Conservation (phyloP, 2,888 invertebrate genomes). For the Germaria angustata region DNA sequence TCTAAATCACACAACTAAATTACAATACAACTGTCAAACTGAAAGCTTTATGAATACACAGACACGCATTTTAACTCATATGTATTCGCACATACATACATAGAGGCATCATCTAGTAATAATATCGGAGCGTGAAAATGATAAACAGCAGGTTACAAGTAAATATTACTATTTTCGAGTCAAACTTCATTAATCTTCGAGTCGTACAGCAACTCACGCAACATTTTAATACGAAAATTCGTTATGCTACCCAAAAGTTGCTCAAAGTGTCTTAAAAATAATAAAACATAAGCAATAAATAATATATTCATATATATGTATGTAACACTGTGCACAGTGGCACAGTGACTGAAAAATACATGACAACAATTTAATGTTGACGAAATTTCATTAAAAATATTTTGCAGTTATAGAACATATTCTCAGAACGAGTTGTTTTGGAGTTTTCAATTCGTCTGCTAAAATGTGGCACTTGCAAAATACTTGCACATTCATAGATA, state of each 20-base stretch:
- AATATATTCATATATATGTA: too few species aligned
- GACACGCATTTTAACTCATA: not conserved
- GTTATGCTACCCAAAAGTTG: slow-evolving; percentile 56
- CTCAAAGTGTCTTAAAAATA: slow-evolving; percentile 10
- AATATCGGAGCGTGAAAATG: slow-evolving; percentile 60
- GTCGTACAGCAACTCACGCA: slow-evolving; percentile 26
- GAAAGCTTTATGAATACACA: not conserved
- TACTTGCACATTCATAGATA: too few species aligned
- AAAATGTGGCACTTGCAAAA: too few species aligned
- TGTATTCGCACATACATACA: not conserved
- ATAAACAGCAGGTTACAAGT: slow-evolving; percentile 60
- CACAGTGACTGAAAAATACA: too few species aligned
- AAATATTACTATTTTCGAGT: slow-evolving; percentile 53
- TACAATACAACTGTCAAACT: slow-evolving; percentile 28
- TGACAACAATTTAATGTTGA: too few species aligned
- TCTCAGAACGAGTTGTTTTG: too few species aligned
- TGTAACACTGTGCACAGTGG: slow-evolving; percentile 6
- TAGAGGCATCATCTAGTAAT: slow-evolving; percentile 18
- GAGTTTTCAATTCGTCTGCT: too few species aligned
- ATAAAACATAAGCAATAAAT: slow-evolving; percentile 14
- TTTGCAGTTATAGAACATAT: too few species aligned
- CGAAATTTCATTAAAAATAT: not conserved
- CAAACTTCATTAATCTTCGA: slow-evolving; percentile 65
- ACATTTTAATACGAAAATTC: slow-evolving; percentile 50
- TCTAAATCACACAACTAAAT: slow-evolving; percentile 28